Percentiles rank a stretch among this genome's conserved stretches.
phyloP scores from a whole-genome alignment of 2,797 vertebrate species.

The Hipposideros larvatus region DNA sequence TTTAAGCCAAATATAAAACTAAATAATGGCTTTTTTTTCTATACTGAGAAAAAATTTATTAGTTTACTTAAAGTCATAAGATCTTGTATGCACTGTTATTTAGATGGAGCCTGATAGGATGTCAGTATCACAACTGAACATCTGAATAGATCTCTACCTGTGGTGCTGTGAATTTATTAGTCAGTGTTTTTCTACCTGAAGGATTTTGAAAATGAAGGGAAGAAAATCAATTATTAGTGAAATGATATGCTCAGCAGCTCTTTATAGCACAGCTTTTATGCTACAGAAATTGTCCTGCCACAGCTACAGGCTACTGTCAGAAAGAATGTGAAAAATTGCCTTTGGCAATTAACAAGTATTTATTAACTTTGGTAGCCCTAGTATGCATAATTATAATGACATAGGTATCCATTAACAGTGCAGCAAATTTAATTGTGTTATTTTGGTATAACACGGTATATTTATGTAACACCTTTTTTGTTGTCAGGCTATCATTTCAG shows the following conservation, averaged over 20 bases:
- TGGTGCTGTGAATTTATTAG: slow-evolving; percentile 53
- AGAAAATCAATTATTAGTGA: slow-evolving; percentile 70
- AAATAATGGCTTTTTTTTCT: background rate
- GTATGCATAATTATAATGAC: slow-evolving; percentile 62
- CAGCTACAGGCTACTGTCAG: slow-evolving; percentile 61
- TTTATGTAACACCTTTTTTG: background rate
- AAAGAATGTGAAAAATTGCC: slow-evolving; percentile 55
- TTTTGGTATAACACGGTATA: background rate
- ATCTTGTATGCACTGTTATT: background rate
- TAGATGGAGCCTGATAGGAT: background rate
- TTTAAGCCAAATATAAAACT: background rate
- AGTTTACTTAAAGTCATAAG: background rate
- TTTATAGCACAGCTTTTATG: slow-evolving; percentile 32
- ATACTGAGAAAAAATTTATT: background rate
- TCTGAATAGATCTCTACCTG: background rate
- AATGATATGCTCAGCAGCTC: slow-evolving; percentile 16
- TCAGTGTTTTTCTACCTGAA: slow-evolving; percentile 35
- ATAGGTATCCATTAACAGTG: slow-evolving; percentile 70
- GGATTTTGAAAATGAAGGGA: slow-evolving; percentile 33
- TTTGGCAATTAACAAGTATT: slow-evolving; percentile 69
- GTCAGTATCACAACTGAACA: background rate
- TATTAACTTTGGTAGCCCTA: slow-evolving; percentile 75
- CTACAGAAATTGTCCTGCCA: slow-evolving; percentile 59
- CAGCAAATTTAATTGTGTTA: slow-evolving; percentile 64
- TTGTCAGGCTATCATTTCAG: background rate